Evolutionary conservation across 2,113 vertebrate species (phyloP), one percentile per base, ranked within the genome.

Genomic region (Grus americana): DNA sequence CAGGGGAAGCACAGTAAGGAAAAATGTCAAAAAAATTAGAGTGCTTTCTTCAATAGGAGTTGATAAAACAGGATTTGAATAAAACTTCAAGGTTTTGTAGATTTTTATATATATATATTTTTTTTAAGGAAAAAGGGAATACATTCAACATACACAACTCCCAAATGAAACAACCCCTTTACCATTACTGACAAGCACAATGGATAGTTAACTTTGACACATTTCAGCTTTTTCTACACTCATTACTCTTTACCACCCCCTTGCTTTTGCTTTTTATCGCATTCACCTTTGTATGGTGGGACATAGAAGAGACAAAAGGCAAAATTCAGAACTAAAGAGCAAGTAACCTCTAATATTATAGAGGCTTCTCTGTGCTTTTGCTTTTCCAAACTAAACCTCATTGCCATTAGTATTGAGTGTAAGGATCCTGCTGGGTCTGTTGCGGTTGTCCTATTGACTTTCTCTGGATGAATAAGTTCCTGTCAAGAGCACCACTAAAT

Each of bases 401-500:
- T 76, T 95, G 62, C 58, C 82, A n/a, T 89, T 93, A 83, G 71
- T 68, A 95, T 44, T 47, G 92, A 95, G 82, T 76, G 72, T 70
- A 79, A 83, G 63, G 89, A 87, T 79, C 81, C 78, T 95, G 63
- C 73, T 95, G 66, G 57, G 93, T 96, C 71, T 92, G 84, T 96
- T 96, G 91, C 52, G 2, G 79, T 97, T 96, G 80, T 96, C 76
- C 90, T 97, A 97, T 90, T 96, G 93, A 96, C 79, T 94, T 96
- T 97, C 85, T 94, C 63, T 91, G 80, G 76, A 93, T 96, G 86
- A 97, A 83, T 93, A 98, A 74, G 47, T 91, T 86, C 90, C 96
- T 95, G 62, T 96, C 92, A 97, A 94, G 91, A 96, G 49, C 88
- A 91, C 68, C 76, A 96, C 58, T 95, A 96, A 97, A 97, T 95